Conservation (phyloP, 2,113 vertebrate genomes). For the Dendropsophus ebraccatus region DNA sequence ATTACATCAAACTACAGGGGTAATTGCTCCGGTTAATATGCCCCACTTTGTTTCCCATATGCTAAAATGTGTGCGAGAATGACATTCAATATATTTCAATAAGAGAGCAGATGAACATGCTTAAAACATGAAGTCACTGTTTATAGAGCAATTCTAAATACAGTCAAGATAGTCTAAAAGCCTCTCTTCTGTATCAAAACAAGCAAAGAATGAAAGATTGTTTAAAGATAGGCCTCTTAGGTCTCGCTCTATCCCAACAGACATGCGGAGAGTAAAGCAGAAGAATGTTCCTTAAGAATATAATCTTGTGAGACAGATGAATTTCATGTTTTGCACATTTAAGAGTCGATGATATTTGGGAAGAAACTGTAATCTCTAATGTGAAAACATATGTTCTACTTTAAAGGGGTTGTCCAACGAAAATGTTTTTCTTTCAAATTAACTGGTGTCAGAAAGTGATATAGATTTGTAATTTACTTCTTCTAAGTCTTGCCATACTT, state of each 20-base stretch:
- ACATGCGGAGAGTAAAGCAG: constrained; percentile 20
- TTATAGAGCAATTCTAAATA: constrained; percentile 36
- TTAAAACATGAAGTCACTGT: constrained; percentile 48
- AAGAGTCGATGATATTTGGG: neutral
- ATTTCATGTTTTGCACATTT: constrained; percentile 25
- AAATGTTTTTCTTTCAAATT: no score
- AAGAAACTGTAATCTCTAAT: neutral
- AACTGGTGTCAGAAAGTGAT: no score
- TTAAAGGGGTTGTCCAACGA: neutral
- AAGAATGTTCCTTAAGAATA: constrained; percentile 7
- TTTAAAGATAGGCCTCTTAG: constrained; percentile 41
- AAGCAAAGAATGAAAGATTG: constrained; percentile 35
- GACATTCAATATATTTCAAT: constrained; percentile 44
- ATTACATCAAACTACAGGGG: neutral
- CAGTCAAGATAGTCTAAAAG: constrained; percentile 42
- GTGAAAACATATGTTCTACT: neutral
- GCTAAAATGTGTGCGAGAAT: constrained; percentile 22
- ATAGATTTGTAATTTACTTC: no score
- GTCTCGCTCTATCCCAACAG: constrained; percentile 43
- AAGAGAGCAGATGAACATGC: constrained; percentile 52
- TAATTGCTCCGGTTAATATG: constrained; percentile 29
- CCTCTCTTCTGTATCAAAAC: constrained; percentile 38
- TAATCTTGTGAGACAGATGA: constrained; percentile 1
- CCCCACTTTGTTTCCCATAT: neutral
- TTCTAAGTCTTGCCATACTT: no score